phyloP scores from a whole-genome alignment of 2,113 vertebrate genomes.

The Proterorhinus semilunaris region DNA sequence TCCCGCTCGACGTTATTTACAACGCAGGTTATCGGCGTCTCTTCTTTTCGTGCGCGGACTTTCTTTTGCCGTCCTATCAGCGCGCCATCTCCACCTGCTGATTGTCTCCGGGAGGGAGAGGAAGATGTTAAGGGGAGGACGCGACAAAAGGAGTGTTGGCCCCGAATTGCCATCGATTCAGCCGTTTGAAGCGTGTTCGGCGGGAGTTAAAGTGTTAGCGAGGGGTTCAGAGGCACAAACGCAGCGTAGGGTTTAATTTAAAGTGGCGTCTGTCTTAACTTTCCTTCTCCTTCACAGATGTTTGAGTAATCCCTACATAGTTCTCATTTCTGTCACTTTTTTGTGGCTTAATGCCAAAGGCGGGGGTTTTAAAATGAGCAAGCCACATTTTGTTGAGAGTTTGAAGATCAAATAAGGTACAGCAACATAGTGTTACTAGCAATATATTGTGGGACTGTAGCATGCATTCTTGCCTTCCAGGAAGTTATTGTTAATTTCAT shows the following conservation, averaged over 20 bases:
- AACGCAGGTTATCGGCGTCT: not conserved
- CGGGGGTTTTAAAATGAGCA: too few relatives aligned
- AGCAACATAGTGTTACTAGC: too few relatives aligned
- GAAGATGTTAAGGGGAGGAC: not conserved
- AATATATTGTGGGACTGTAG: too few relatives aligned
- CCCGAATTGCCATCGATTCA: not conserved
- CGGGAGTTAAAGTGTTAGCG: not conserved
- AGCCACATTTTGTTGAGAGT: too few relatives aligned
- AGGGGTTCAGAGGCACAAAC: not conserved
- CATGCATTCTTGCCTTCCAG: too few relatives aligned
- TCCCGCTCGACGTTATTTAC: not conserved
- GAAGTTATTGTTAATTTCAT: too few relatives aligned
- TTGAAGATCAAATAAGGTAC: too few relatives aligned
- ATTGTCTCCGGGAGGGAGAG: not conserved
- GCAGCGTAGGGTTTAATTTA: not conserved
- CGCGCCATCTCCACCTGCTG: not conserved
- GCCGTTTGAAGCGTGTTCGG: not conserved
- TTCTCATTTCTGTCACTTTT: too few relatives aligned
- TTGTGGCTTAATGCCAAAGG: too few relatives aligned
- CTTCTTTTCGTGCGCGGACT: not conserved
- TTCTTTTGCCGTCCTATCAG: not conserved
- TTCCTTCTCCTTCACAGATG: too few relatives aligned
- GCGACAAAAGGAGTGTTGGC: conserved; percentile 1
- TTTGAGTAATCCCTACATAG: too few relatives aligned
- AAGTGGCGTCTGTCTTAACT: not conserved